Evolutionary conservation across 2,113 vertebrate species (phyloP).

Genomic region (Sceloporus tristichus): DNA sequence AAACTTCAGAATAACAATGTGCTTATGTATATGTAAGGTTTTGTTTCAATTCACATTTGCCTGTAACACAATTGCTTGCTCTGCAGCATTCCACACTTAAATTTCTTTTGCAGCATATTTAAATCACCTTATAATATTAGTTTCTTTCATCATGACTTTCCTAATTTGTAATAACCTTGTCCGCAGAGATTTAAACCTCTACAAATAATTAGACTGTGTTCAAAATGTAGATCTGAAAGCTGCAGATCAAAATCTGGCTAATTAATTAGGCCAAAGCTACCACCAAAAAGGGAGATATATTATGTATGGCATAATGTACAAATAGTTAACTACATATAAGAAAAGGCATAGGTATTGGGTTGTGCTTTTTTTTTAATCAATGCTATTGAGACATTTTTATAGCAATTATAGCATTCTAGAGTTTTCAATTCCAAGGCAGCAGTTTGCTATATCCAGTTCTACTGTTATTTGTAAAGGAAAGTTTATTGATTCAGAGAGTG

Average conservation of each 20-base stretch:
- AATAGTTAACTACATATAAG: constrained; percentile 12
- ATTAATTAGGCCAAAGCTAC: constrained; percentile 28
- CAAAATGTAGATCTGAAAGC: not conserved
- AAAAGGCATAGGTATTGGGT: not conserved
- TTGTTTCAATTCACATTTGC: constrained; percentile 20
- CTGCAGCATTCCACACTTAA: constrained; percentile 15
- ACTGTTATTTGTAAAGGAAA: constrained; percentile 8
- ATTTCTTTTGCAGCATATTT: not conserved
- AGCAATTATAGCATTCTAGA: not conserved
- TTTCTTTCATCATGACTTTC: constrained; percentile 49
- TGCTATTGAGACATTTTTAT: not conserved
- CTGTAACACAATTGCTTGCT: constrained; percentile 23
- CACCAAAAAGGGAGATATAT: not conserved
- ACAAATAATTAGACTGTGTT: constrained; percentile 20
- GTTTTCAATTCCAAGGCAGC: constrained; percentile 24
- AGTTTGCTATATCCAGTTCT: not conserved
- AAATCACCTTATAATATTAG: constrained; percentile 15
- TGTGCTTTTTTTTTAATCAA: constrained; percentile 1
- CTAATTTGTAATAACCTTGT: constrained; percentile 29
- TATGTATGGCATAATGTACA: not conserved
- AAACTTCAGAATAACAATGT: constrained; percentile 33
- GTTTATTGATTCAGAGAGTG: not conserved
- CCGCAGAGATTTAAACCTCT: constrained; percentile 24
- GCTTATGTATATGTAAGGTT: not conserved
- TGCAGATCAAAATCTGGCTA: constrained; percentile 10